A percentile compares a stretch with the other conserved stretches of the same genome.
Conservation (phyloP, 92 coral and sea anemone species). For the Epizoanthus rinbou region DNA sequence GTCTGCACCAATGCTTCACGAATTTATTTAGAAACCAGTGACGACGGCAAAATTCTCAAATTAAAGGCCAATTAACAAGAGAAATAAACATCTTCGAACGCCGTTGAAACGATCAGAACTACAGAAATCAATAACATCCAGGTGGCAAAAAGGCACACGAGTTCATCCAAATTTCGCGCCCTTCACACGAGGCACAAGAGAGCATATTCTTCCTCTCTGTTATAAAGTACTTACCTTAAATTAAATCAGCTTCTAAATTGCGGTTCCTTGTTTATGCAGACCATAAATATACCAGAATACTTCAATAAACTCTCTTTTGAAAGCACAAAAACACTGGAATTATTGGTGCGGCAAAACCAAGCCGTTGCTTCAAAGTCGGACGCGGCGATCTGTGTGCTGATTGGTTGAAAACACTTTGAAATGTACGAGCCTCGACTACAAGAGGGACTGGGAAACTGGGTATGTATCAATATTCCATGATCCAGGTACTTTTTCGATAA, state of each 20-base stretch:
- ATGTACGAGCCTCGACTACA: slow-evolving; percentile 65
- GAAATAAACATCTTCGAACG: slow-evolving; percentile 12
- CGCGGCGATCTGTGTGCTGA: slow-evolving; percentile 69
- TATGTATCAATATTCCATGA: not conserved
- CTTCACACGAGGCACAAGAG: slow-evolving; percentile 33
- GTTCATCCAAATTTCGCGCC: slow-evolving; percentile 64
- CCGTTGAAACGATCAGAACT: slow-evolving; percentile 1
- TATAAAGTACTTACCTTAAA: slow-evolving; percentile 19
- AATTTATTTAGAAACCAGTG: no score
- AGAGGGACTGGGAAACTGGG: slow-evolving; percentile 15
- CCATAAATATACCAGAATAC: slow-evolving; percentile 12
- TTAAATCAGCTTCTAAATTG: slow-evolving; percentile 8
- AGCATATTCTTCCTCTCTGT: not conserved
- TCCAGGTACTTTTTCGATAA: no score
- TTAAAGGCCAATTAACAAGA: not conserved
- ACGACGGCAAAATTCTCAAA: no score
- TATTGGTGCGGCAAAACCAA: slow-evolving; percentile 54
- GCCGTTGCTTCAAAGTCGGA: slow-evolving; percentile 79
- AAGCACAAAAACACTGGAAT: slow-evolving; percentile 22
- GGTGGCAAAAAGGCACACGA: not conserved
- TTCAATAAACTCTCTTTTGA: not conserved
- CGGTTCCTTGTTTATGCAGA: not conserved
- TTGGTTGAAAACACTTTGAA: slow-evolving; percentile 74
- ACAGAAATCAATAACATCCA: slow-evolving; percentile 3
- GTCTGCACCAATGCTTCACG: no score